These are phyloP conservation scores for Xyrauchen texanus DNA, from an alignment of 2,113 vertebrate genomes.

Conservation along the genomic window DNA sequence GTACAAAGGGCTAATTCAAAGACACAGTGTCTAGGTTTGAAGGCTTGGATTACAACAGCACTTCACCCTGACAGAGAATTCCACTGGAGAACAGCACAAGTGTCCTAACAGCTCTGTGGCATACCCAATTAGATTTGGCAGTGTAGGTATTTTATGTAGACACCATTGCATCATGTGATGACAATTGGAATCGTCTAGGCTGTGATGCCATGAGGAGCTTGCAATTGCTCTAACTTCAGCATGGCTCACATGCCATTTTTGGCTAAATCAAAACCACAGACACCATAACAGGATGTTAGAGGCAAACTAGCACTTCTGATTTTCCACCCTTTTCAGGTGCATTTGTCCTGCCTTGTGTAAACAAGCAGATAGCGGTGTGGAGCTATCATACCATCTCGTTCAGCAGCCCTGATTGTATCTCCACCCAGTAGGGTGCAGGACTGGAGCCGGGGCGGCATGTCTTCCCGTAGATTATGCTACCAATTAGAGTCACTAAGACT, in stretches of 20 bases:
- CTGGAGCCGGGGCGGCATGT: slow-evolving; percentile 11
- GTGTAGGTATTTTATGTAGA: slow-evolving; percentile 35
- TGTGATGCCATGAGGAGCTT: slow-evolving; percentile 25
- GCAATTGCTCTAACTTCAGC: no score
- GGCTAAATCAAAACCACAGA: no score
- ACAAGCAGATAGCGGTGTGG: slow-evolving; percentile 31
- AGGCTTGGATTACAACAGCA: slow-evolving; percentile 58
- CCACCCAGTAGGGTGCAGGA: slow-evolving; percentile 14
- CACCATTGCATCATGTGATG: slow-evolving; percentile 2
- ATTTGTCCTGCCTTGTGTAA: slow-evolving; percentile 48
- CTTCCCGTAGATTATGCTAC: slow-evolving; percentile 42
- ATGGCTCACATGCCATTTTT: background rate
- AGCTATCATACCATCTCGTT: slow-evolving; percentile 43
- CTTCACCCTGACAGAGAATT: slow-evolving; percentile 56
- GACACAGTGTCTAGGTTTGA: slow-evolving; percentile 41
- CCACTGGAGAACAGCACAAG: slow-evolving; percentile 37
- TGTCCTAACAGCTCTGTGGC: slow-evolving; percentile 36
- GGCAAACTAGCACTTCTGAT: background rate
- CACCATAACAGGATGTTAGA: background rate
- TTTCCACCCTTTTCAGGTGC: slow-evolving; percentile 38
- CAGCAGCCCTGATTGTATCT: slow-evolving; percentile 44
- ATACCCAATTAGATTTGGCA: slow-evolving; percentile 28
- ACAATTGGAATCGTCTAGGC: slow-evolving; percentile 5
- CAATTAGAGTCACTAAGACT: slow-evolving; percentile 41
- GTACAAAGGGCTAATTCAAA: slow-evolving; percentile 63